A percentile compares a stretch with the other conserved stretches of the same genome.
These are phyloP conservation scores for Microctonus aethiopoides DNA, from an alignment of 2,888 invertebrate species.

Conservation along the genomic window DNA sequence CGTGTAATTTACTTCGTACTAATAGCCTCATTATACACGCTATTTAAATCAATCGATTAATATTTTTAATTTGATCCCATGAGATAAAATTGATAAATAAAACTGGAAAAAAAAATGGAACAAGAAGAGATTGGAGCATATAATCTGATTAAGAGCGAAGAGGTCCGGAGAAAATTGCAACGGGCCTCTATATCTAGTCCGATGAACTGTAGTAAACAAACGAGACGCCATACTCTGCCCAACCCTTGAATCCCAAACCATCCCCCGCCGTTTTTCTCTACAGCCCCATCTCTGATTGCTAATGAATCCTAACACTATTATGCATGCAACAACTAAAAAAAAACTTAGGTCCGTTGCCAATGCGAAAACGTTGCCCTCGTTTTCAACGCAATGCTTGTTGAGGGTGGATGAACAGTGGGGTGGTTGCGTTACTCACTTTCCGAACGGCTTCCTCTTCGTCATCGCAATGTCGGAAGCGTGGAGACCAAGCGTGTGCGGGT, in stretches of 20 bases:
- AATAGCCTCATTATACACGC: not conserved
- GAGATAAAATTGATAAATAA: conserved; percentile 25
- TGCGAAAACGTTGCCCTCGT: conserved; percentile 49
- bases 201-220: conserved; percentile 61
- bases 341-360: conserved; percentile 50
- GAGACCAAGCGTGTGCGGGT: conserved; percentile 30
- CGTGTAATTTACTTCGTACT: not conserved
- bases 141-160: conserved; percentile 19
- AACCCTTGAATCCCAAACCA: conserved; percentile 14
- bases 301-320: conserved; percentile 67
- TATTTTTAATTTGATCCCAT: conserved; percentile 32
- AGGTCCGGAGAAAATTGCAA: conserved; percentile 35
- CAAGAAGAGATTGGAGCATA: conserved; percentile 14
- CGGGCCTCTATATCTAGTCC: conserved; percentile 36
- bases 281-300: conserved; percentile 66
- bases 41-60: conserved; percentile 18
- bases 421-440: conserved; percentile 40
- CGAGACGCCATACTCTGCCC: conserved; percentile 43
- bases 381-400: conserved; percentile 5
- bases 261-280: conserved; percentile 12
- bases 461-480: conserved; percentile 27
- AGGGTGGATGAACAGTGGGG: conserved; percentile 2
- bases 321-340: conserved; percentile 62
- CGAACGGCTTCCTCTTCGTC: conserved; percentile 31
- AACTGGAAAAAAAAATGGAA: conserved; percentile 5